These are phyloP conservation scores for Scomber colias DNA, from an alignment of 2,113 vertebrate species.

Conservation along the genomic window DNA sequence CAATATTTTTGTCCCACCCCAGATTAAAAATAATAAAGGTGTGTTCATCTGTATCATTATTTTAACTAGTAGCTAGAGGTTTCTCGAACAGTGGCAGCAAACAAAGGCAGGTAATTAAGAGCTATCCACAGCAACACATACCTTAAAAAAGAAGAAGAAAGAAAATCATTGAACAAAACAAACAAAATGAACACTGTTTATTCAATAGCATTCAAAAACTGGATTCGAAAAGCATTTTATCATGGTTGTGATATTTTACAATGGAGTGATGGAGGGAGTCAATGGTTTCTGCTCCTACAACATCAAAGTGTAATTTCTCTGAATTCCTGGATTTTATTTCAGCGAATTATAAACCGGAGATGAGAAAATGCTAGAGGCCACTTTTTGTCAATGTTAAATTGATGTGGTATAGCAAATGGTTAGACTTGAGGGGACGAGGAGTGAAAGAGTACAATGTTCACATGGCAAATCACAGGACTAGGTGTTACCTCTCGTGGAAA, in stretches of 20 bases:
- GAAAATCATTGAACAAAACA: background rate
- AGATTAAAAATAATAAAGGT: no score
- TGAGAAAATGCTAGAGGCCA: background rate
- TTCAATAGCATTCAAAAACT: background rate
- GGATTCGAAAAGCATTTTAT: background rate
- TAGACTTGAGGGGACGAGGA: background rate
- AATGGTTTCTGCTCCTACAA: background rate
- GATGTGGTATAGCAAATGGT: background rate
- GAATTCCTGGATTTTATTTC: background rate
- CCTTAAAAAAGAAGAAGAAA: background rate
- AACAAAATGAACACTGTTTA: background rate
- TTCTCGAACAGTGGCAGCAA: background rate
- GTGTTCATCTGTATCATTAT: no score
- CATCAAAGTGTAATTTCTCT: background rate
- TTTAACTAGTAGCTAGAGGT: background rate
- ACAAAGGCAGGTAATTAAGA: accelerated
- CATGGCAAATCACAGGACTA: constrained; percentile 48
- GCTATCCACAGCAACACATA: background rate
- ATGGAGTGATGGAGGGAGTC: background rate
- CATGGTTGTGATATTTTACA: background rate
- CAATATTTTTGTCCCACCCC: no score
- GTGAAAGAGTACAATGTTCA: constrained; percentile 39
- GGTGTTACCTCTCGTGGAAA: constrained; percentile 2
- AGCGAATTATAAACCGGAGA: background rate
- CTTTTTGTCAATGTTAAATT: background rate